phyloP scores from a whole-genome alignment of 2,113 vertebrate species.

The Corvus hawaiiensis region DNA sequence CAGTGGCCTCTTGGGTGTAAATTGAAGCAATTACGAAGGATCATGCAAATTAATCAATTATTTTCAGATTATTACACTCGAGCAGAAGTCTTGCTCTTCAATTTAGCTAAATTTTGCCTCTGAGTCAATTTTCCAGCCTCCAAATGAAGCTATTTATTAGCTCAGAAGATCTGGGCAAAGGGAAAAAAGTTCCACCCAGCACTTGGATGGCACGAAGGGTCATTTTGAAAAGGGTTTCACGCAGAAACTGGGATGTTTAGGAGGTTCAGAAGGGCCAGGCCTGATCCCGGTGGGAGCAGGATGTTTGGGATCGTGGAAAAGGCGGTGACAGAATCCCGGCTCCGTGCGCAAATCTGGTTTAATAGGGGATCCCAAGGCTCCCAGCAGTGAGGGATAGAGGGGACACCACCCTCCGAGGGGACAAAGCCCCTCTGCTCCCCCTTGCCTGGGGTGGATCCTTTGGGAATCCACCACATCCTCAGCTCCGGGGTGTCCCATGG shows the following conservation, averaged over 20 bases:
- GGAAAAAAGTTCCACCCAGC: not conserved
- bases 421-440: not conserved
- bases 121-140: constrained; percentile 52
- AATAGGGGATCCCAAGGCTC: not conserved
- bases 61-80: constrained; percentile 64
- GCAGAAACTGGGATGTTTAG: not conserved
- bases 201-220: not conserved
- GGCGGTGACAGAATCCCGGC: fast-evolving
- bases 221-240: not conserved
- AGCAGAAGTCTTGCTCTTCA: constrained; percentile 42
- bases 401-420: not conserved
- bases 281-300: fast-evolving
- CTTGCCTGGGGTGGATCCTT: not conserved
- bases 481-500: not conserved
- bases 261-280: not conserved
- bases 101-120: constrained; percentile 58
- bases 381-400: not conserved
- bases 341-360: fast-evolving
- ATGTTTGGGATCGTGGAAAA: not conserved
- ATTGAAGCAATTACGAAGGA: constrained; percentile 53
- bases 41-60: constrained; percentile 68
- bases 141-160: constrained; percentile 61
- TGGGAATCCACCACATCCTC: fast-evolving
- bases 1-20: constrained; percentile 57
- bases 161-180: not conserved